A percentile compares a stretch with the other conserved stretches of the same genome.
Conservation (phyloP, 37 sponge, comb jelly and placozoan species). For the Aplysina aerophoba region DNA sequence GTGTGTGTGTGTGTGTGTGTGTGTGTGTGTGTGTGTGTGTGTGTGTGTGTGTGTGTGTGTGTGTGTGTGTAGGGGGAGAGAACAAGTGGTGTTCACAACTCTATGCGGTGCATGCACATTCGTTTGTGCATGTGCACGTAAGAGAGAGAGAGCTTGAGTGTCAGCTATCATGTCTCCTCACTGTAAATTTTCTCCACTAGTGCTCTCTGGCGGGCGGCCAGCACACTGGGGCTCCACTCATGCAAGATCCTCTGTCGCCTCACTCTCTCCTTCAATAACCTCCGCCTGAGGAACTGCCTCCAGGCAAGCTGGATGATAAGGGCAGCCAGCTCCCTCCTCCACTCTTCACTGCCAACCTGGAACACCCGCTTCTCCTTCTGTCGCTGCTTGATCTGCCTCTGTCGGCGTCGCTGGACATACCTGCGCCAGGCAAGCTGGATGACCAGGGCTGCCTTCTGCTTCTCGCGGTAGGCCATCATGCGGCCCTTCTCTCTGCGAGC, state of each 20-base stretch:
- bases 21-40: no score
- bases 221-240: conserved; percentile 90
- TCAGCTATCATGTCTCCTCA: conserved; percentile 38
- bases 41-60: no score
- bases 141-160: not conserved
- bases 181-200: conserved; percentile 81
- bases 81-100: no score
- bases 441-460: conserved; percentile 83
- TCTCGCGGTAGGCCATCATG: conserved; percentile 58
- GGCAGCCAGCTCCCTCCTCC: conserved; percentile 90
- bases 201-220: conserved; percentile 81
- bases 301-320: conserved; percentile 94
- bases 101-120: not conserved
- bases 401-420: conserved; percentile 37
- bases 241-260: conserved; percentile 71
- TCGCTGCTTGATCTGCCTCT: conserved; percentile 32
- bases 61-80: no score
- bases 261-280: conserved; percentile 39
- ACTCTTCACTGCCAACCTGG: conserved; percentile 72
- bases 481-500: conserved; percentile 68
- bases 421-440: conserved; percentile 90
- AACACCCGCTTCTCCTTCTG: conserved; percentile 33
- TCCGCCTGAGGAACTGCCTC: conserved; percentile 80
- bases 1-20: no score
- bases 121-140: not conserved